Evolutionary conservation across 2,888 invertebrate genomes (phyloP).

Genomic region (Amphipyra tragopoginis): DNA sequence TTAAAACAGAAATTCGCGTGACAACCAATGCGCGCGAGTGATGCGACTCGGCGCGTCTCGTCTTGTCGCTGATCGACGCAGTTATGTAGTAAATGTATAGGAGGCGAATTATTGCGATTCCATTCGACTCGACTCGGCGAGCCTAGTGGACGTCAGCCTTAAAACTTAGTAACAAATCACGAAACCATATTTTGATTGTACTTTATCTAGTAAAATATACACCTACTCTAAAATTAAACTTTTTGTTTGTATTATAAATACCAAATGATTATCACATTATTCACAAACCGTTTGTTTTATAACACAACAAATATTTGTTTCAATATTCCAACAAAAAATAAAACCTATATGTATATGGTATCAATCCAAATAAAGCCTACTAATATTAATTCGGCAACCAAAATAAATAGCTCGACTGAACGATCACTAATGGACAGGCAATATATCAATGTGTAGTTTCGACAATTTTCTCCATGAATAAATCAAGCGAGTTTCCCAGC

Average conservation of each 20-base stretch:
- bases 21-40: no score
- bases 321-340: constrained; percentile 19
- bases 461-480: constrained; percentile 61
- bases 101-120: no score
- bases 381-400: constrained; percentile 35
- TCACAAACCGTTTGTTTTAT: constrained; percentile 16
- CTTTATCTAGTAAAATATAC: no score
- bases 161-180: no score
- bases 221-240: not conserved
- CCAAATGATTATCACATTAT: not conserved
- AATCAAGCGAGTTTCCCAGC: constrained; percentile 34
- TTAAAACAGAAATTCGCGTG: no score
- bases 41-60: no score
- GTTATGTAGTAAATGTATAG: no score
- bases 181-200: no score
- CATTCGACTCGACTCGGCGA: no score
- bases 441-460: constrained; percentile 53
- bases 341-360: constrained; percentile 33
- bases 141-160: no score
- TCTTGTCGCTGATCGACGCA: no score
- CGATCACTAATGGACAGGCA: constrained; percentile 48
- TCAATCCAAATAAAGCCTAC: constrained; percentile 26
- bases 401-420: constrained; percentile 42
- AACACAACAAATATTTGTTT: constrained; percentile 2
- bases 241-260: constrained; percentile 11